Percentiles rank a stretch among this genome's conserved stretches.
These are phyloP conservation scores for Eriocheir sinensis DNA, from an alignment of 1,140 invertebrate genomes.

Conservation along the genomic window DNA sequence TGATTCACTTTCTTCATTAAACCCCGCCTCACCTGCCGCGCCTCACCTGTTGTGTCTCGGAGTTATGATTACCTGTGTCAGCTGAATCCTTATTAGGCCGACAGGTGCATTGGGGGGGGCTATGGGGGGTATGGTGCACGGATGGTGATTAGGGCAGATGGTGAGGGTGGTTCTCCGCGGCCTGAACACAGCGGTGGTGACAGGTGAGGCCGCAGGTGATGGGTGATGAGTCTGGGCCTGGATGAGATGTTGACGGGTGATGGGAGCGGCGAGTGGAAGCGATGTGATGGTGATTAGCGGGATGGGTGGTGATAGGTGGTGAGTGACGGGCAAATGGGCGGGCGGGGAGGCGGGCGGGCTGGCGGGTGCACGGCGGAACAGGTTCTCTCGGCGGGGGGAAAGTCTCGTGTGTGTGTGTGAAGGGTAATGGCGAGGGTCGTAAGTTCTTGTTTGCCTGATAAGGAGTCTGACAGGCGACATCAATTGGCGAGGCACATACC, in stretches of 20 bases:
- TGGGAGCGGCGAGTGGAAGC: not conserved
- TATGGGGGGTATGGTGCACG: not conserved
- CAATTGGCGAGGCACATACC: conserved; percentile 65
- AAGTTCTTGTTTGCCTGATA: conserved; percentile 69
- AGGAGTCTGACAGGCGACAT: conserved; percentile 62
- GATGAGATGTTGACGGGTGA: too few relatives aligned
- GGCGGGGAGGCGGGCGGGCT: not conserved
- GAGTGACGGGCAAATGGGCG: not conserved
- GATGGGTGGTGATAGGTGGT: conserved; percentile 33
- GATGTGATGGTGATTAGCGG: not conserved
- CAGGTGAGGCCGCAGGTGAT: too few relatives aligned
- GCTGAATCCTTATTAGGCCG: too few relatives aligned
- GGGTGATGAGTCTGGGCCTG: too few relatives aligned
- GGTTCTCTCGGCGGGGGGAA: not conserved
- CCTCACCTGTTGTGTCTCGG: not conserved
- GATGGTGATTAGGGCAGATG: not conserved
- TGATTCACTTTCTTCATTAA: conserved; percentile 23
- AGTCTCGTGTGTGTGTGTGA: conserved; percentile 27
- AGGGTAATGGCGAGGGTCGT: conserved; percentile 55
- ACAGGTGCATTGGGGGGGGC: too few relatives aligned
- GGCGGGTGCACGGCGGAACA: not conserved
- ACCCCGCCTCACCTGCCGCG: conserved; percentile 1
- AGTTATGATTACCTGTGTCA: not conserved
- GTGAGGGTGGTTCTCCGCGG: not conserved
- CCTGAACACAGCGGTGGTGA: not conserved